phyloP scores from a whole-genome alignment of 2,888 invertebrate genomes.

The Bedellia somnulentella region DNA sequence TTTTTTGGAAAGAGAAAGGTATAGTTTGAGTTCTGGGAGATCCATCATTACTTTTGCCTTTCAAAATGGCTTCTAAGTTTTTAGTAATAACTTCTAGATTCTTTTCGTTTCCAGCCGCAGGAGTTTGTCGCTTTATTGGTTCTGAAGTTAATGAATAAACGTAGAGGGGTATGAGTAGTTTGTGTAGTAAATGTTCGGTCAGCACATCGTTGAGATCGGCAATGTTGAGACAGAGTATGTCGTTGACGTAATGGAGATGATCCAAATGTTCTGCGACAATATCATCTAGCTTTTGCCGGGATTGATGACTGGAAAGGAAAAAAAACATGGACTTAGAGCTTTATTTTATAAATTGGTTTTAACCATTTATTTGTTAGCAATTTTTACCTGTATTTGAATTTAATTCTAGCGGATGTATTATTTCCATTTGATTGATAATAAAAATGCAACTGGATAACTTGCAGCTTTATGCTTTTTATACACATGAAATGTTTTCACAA shows the following conservation, averaged over 20 bases:
- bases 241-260: conserved; percentile 95
- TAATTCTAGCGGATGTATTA: no score
- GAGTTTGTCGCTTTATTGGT: conserved; percentile 26
- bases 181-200: conserved; percentile 90
- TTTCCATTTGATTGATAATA: no score
- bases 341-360: conserved; percentile 8
- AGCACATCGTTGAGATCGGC: conserved; percentile 91
- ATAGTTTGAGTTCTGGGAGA: conserved; percentile 40
- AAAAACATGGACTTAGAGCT: conserved; percentile 11
- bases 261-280: conserved; percentile 96
- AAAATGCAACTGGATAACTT: no score
- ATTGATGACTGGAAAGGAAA: conserved; percentile 74
- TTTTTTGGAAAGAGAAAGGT: conserved; percentile 26
- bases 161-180: conserved; percentile 89
- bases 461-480: no score
- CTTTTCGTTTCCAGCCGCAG: conserved; percentile 32
- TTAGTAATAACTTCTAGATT: conserved; percentile 65
- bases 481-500: no score
- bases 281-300: conserved; percentile 87
- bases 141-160: conserved; percentile 81
- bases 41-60: conserved; percentile 55
- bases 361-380: no score
- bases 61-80: conserved; percentile 66
- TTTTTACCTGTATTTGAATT: no score
- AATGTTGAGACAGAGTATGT: conserved; percentile 90